Evolutionary conservation across 1,140 invertebrate species (phyloP), one percentile per base, ranked within the genome.

Genomic region (Solen grandis): DNA sequence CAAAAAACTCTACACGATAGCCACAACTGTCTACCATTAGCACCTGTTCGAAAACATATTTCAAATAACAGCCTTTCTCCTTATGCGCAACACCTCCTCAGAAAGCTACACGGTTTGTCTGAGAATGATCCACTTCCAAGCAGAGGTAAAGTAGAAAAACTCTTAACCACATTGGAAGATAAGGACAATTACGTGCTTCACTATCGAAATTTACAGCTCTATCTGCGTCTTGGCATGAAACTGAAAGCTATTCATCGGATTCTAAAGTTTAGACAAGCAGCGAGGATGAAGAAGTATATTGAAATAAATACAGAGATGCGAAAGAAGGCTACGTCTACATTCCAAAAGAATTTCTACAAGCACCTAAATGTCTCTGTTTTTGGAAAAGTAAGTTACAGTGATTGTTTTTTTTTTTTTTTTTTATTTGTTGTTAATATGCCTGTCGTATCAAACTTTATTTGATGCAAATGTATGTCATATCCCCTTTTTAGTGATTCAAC

Each of bases 11-110:
- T 94, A 16, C 94, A 94, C 88, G 89, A 94, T 50, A 5, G 22
- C 1, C 93, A 94, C 87, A 92, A 89, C 77, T 91, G 93, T 81
- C 92, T 93, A 46, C 93, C 93, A 33, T 92, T 93, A 78, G 92
- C 91, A 77, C 85, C 92, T 13, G 90, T 93, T 84, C 54, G 62
- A 46, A 22, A 41, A 10, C 33, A 16, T n/a, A 54, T 82, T 4
- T 5, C 19, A 22, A 55, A 77, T 41, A 69, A 70, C 10, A 14
- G 25, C 16, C 31, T 81, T 16, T 84, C 82, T 35, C 22, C 35
- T 2, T 84, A 66, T 63, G 46, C 69, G 13, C 0, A 66, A 27
- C 13, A 25, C 2, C n/a, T 31, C n/a, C n/a, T 27, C 10, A 66
- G 41, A 52, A 52, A 38, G 72, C 27, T 41, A 54, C 33, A 38